Evolutionary conservation across 2,797 vertebrate genomes (phyloP).

Genomic region (Schizopygopsis pylzovi): DNA sequence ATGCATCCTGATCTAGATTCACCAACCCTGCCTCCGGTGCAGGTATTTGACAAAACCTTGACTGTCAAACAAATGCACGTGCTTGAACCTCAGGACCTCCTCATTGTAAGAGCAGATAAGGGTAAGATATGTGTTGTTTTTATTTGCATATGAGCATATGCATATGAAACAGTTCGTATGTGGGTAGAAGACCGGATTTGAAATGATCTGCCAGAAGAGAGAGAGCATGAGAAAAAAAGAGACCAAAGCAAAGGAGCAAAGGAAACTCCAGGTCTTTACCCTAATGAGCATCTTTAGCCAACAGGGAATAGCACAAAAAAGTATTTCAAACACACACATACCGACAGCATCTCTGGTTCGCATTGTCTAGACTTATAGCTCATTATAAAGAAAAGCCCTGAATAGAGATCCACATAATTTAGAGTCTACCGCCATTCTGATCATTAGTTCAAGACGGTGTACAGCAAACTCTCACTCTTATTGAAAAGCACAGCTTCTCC

Average conservation of each 20-base stretch:
- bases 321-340: constrained; percentile 10
- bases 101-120: constrained; percentile 92
- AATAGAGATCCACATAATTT: constrained; percentile 21
- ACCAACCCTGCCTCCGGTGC: constrained; percentile 78
- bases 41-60: constrained; percentile 94
- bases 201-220: not conserved
- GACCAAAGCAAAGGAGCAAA: not conserved
- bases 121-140: constrained; percentile 73
- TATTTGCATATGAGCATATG: not conserved
- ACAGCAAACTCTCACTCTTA: constrained; percentile 14
- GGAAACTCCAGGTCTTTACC: constrained; percentile 25
- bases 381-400: constrained; percentile 48
- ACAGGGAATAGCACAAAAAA: constrained; percentile 28
- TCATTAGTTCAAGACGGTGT: constrained; percentile 23
- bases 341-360: not conserved
- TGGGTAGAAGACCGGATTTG: not conserved
- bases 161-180: not conserved
- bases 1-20: constrained; percentile 76
- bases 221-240: not conserved
- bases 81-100: constrained; percentile 92
- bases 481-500: constrained; percentile 18
- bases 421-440: constrained; percentile 15
- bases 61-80: constrained; percentile 95
- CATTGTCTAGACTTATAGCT: constrained; percentile 45
- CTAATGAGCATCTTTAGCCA: constrained; percentile 37